These are phyloP conservation scores for Micropoecilia bifurca DNA, from an alignment of 2,797 vertebrate genomes.

Conservation along the genomic window DNA sequence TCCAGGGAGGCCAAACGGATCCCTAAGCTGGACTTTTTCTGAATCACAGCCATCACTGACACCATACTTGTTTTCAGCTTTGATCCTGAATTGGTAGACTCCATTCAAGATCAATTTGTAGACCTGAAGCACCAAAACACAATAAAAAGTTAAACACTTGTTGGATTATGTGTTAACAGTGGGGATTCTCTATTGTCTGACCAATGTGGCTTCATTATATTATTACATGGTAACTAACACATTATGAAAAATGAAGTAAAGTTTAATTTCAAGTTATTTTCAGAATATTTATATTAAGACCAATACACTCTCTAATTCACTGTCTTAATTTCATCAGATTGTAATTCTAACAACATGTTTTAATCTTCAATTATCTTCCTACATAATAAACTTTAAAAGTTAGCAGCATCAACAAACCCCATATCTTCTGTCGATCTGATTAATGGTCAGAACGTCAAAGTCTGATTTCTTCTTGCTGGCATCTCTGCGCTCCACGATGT, in stretches of 20 bases:
- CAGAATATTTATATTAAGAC: background rate
- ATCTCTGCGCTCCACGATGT: constrained; percentile 92
- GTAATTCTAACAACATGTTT: background rate
- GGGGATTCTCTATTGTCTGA: background rate
- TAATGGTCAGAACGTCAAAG: constrained; percentile 90
- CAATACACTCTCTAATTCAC: background rate
- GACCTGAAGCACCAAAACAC: constrained; percentile 78
- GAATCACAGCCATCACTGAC: constrained; percentile 95
- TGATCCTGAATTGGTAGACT: constrained; percentile 92
- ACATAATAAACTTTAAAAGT: background rate
- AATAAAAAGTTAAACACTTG: background rate
- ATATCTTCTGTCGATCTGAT: constrained; percentile 89
- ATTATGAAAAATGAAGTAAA: background rate
- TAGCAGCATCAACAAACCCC: constrained; percentile 76
- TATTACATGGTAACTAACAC: background rate
- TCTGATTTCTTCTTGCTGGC: constrained; percentile 96
- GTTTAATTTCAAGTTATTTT: background rate
- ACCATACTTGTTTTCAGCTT: constrained; percentile 95
- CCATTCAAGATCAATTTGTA: constrained; percentile 91
- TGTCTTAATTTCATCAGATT: background rate
- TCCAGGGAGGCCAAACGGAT: constrained; percentile 95
- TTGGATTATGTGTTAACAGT: background rate
- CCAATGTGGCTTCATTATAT: background rate
- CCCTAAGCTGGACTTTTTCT: constrained; percentile 93
- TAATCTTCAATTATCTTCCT: background rate